Evolutionary conservation across 2,113 vertebrate genomes (phyloP), one percentile per base, ranked within the genome.

Genomic region (Elachura formosa): DNA sequence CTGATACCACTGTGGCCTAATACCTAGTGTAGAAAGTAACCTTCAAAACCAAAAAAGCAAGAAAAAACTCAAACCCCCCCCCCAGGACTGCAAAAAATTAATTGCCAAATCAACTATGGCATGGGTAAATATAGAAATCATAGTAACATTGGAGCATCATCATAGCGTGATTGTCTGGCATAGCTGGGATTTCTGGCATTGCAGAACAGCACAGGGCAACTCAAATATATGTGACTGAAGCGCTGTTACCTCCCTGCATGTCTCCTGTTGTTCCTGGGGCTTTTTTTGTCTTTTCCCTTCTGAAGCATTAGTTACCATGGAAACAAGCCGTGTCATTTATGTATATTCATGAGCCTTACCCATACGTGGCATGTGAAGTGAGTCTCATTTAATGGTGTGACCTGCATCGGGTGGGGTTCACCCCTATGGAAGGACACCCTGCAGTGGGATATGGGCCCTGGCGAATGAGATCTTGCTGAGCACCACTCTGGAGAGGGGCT

Each of bases 241-340:
- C 18, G 75, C 89, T 71, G 36, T 51, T 48, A 64, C 76, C 63
- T 62, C 58, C 64, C 85, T 85, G 89, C 59, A 26, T 7, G 11
- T 48, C 87, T 94, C 66, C 75, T 82, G 40, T 43, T 89, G 40
- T 43, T 64, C 34, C 77, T 40, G 62, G 69, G n/a, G n/a, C n/a
- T 56, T 88, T 73, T 96, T 92, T 96, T 56, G 58, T 86, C 93
- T 97, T 92, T 94, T 89, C 72, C 34, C 14, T 87, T 94, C 94
- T 24, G 75, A 97, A 97, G 66, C 95, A 94, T 95, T 94, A 96
- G 96, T 98, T 96, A 94, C 97, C 95, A 97, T 96, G 96, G 97
- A 95, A 98, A 97, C 96, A 68, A 84, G 80, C 52, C 41, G 10
- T 13, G 68, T 51, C 49, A 84, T 61, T 97, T 82, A 83, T 76